These are phyloP conservation scores for Balearica regulorum DNA, from an alignment of 2,797 vertebrate species.

Conservation along the genomic window DNA sequence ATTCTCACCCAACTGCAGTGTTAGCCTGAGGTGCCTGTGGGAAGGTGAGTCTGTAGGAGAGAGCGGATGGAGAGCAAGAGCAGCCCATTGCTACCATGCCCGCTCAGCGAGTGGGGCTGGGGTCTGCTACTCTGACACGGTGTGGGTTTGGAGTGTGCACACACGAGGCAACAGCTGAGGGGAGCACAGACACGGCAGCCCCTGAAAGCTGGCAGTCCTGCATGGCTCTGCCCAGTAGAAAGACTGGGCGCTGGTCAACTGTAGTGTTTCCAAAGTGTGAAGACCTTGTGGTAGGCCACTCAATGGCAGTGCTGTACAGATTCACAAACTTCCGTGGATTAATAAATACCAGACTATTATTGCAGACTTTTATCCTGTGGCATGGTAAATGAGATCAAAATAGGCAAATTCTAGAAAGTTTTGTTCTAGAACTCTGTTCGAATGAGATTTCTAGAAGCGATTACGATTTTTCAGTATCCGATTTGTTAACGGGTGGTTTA, in stretches of 20 bases:
- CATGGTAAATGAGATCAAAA: not conserved
- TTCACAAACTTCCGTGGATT: not conserved
- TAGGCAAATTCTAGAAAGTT: not conserved
- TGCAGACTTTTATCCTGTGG: not conserved
- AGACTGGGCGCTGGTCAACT: not conserved
- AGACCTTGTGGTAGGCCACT: not conserved
- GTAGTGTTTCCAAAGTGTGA: not conserved
- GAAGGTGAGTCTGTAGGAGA: not conserved
- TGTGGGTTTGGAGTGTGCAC: accelerated
- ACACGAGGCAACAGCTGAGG: accelerated
- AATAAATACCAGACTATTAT: not conserved
- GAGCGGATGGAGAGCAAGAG: accelerated
- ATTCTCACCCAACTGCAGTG: accelerated
- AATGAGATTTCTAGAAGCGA: not conserved
- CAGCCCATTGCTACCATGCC: accelerated
- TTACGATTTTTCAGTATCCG: not conserved
- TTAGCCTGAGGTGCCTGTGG: not conserved
- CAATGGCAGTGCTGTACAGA: not conserved
- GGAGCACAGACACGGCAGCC: accelerated
- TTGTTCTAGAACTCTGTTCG: not conserved
- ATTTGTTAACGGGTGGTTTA: not conserved
- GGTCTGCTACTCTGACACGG: accelerated
- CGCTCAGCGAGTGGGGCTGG: accelerated
- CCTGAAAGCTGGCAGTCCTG: not conserved
- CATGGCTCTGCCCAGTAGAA: not conserved